Evolutionary conservation across 2,113 vertebrate species (phyloP), one percentile per base, ranked within the genome.

Genomic region (Dromiciops gliroides): DNA sequence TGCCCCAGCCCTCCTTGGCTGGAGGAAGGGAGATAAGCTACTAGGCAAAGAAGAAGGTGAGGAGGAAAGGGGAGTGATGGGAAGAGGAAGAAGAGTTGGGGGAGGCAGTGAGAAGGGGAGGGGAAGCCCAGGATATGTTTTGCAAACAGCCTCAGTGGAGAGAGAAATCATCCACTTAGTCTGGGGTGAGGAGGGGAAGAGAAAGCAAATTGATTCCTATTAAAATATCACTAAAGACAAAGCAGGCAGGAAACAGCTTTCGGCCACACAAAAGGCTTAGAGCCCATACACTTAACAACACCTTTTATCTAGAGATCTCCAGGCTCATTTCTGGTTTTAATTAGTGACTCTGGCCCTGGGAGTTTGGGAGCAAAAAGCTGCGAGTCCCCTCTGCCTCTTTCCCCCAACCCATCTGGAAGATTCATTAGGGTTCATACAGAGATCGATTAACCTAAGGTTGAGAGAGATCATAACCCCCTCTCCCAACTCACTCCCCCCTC

Each of bases 181-280:
- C 89, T 91, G 31, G 93, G 89, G 47, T 48, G 89, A 89, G 8
- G 47, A 75, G 52, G 89, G 12, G 1, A 90, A 48, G 48, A 89
- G 12, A 56, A 91, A 44, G 91, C 10, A 9, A 47, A 75, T 44
- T 14, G 67, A 37, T 83, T 89, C 11, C 49, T 89, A 56, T 49
- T 83, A 91, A 75, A 56, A 83, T 26, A 53, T 90, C 92, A 75
- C 12, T 52, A 89, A 51, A 93, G 96, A 93, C 51, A 95, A 90
- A 56, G 47, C 47, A 8, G 47, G 44, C 8, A 90, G 89, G 89
- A 90, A 90, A 90, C 89, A 49, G 48, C 89, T 50, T 50, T 90
- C 89, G 49, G 48, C 47, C 48, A 90, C 89, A 90, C 89, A 90
- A 49, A 28, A 90, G 48, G 24, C 47, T 89, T 48, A 7, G 89